Conservation (phyloP, 1,140 invertebrate species). For the Zeugodacus cucurbitae region DNA sequence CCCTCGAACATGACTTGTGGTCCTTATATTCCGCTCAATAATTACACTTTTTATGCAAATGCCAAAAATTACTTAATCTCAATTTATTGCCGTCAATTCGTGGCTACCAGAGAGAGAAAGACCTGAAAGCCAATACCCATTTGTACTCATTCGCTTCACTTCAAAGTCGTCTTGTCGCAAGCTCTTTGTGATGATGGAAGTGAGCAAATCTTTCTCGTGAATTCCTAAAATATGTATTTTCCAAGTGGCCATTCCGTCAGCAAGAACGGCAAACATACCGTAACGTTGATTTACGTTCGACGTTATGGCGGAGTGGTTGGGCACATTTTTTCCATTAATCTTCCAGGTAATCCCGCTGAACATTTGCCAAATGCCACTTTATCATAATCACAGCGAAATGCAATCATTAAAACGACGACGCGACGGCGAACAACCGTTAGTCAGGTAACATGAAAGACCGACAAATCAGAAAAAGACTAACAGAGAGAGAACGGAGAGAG, state of each 20-base stretch:
- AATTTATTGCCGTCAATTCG: background rate
- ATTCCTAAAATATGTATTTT: background rate
- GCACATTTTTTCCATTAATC: background rate
- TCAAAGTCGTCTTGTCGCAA: background rate
- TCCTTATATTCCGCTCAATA: no score
- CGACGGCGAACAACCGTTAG: background rate
- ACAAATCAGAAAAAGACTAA: background rate
- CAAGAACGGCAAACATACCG: background rate
- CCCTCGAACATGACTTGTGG: no score
- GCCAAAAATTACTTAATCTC: background rate
- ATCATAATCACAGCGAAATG: constrained; percentile 8
- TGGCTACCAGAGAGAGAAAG: background rate
- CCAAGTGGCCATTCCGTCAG: background rate
- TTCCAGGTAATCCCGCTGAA: background rate
- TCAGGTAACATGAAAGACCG: background rate
- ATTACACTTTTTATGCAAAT: background rate
- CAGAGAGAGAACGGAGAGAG: background rate
- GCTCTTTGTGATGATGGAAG: background rate
- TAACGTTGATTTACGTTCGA: background rate
- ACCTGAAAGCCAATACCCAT: no score
- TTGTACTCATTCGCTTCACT: background rate
- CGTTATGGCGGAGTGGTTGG: background rate
- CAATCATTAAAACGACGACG: constrained; percentile 21
- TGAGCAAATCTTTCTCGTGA: no score
- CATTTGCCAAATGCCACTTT: constrained; percentile 3